Base-by-base conservation (phyloP, 2,113 vertebrate species). In the Acinonyx jubatus region DNA sequence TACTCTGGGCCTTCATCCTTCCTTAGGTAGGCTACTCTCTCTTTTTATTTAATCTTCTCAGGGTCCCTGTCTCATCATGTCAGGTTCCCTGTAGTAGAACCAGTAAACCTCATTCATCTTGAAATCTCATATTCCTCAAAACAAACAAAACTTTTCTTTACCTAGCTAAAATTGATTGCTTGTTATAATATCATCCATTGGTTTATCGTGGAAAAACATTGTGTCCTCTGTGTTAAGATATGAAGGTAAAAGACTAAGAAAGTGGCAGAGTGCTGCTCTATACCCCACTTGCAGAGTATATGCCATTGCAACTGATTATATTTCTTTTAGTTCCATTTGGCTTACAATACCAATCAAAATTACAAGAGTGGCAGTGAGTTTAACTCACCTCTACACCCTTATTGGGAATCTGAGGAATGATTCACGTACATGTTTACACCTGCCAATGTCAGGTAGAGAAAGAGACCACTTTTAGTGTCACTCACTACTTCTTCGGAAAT, bases 61-160 rank as follows among this genome's bases (percentile, higher is more conserved):
- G 25, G 15, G 5, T 0, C 5, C 31, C n/a, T 45, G 0, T 12
- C 29, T 94, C n/a, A 69, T 66, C 16, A 18, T 33, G 18, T 3
- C 38, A 80, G 12, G 12, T 21, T 18, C 33, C 12, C 61, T 81
- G 0, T 31, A 65, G 0, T 82, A n/a, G n/a, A 96, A 16, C 10
- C 66, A 89, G 14, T 74, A 83, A 55, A 36, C 71, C 13, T 11
- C 45, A n/a, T 81, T 89, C n/a, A 80, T n/a, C 13, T 19, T 25
- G 27, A 89, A 83, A 74, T 33, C n/a, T 63, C 88, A 52, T 13
- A 36, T 73, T 85, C 48, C 85, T 92, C 65, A 55, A n/a, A 33
- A 14, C 9, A 74, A 88, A 73, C 7, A 71, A 78, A 48, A 7
- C 2, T 11, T 31, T 68, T 71, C 45, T 19, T 63, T 48, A 48